Evolutionary conservation across 1,140 invertebrate genomes (phyloP), one percentile per base, ranked within the genome.

Genomic region (Acromyrmex echinatior): DNA sequence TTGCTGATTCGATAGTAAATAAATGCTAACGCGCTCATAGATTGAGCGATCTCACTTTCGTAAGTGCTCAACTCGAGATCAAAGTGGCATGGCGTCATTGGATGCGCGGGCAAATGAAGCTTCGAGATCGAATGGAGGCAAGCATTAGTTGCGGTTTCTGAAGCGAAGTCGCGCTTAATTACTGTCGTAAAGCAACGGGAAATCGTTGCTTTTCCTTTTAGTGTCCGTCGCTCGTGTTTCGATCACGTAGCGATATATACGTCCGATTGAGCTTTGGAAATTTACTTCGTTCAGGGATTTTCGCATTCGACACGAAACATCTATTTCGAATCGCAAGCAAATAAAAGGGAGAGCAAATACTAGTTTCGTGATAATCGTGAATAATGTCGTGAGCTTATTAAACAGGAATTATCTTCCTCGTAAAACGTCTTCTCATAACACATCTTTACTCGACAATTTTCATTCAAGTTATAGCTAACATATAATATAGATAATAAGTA

Each of bases 81-180:
- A 84, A 84, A 84, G 80, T 62, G 66, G 45, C 80, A 35, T 45
- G n/a, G 39, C 56, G 56, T 84, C 80, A 84, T 84, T 84, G 74
- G 35, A 58, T 53, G 62, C 39, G 62, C 31, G 49, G 28, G 65
- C 51, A 51, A 53, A 80, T 58, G 70, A 70, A 35, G 79, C 76
- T 77, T 81, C 39, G 73, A 56, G 87, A 87, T 90, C 87, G 87
- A 62, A 60, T n/a, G 56, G 25, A 76, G 21, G 79, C 85, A 63
- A 73, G 89, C 90, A 92, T 92, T 89, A 88, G 92, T 92, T 91
- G 92, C 91, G 91, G 91, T 92, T 88, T 81, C 84, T 66, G 70
- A 79, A 71, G 88, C 81, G 86, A 70, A 78, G 66, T 84, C 87
- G 58, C 70, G 62, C 88, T 91, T 92, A 92, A 92, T 92, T 92